Evolutionary conservation across 2,888 invertebrate genomes (phyloP).

Genomic region (Craniophora ligustri): DNA sequence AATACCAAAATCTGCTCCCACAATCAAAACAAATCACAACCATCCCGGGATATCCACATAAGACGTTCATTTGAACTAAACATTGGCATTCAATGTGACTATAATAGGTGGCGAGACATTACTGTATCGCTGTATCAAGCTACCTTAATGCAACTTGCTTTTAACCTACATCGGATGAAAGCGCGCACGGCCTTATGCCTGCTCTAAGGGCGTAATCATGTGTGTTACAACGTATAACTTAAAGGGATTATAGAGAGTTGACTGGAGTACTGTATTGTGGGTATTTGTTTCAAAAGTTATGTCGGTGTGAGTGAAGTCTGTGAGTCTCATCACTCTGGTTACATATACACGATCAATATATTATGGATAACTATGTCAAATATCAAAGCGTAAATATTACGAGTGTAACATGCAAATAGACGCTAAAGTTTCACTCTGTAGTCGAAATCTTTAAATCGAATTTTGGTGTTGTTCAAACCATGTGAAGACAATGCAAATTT

Average conservation of each 20-base stretch:
- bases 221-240: constrained; percentile 54
- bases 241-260: constrained; percentile 1
- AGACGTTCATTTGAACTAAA: constrained; percentile 13
- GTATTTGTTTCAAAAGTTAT: constrained; percentile 29
- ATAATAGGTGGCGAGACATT: constrained; percentile 29
- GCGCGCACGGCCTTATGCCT: constrained; percentile 43
- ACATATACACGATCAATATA: too few relatives aligned
- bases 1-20: too few relatives aligned
- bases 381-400: too few relatives aligned
- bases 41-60: not conserved
- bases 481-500: too few relatives aligned
- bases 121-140: constrained; percentile 62
- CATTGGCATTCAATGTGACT: constrained; percentile 24
- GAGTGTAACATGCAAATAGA: too few relatives aligned
- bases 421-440: too few relatives aligned
- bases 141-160: constrained; percentile 72
- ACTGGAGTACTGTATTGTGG: constrained; percentile 8
- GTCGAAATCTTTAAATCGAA: too few relatives aligned
- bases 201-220: constrained; percentile 57
- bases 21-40: too few relatives aligned
- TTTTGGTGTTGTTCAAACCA: too few relatives aligned
- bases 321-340: too few relatives aligned
- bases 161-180: constrained; percentile 75
- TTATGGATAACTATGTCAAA: too few relatives aligned
- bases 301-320: constrained; percentile 14